Conservation (phyloP, 1,140 invertebrate genomes). For the Diprion similis region DNA sequence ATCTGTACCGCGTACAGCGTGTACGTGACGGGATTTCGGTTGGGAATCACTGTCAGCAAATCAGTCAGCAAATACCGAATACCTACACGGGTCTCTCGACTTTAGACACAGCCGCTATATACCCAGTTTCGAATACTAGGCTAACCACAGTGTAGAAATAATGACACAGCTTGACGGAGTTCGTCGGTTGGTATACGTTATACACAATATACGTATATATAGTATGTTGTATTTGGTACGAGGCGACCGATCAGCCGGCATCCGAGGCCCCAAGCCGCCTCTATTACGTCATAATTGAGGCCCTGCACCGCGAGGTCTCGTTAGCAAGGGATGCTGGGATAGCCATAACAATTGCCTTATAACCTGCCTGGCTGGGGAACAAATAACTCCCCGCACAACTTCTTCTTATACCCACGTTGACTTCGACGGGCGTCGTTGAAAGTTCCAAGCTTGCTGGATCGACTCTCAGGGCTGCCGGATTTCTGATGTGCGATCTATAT, state of each 20-base stretch:
- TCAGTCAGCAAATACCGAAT: slow-evolving; percentile 7
- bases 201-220: not conserved
- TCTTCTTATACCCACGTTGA: not conserved
- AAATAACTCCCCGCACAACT: not conserved
- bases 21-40: not conserved
- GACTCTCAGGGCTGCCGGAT: too few species aligned
- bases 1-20: too few species aligned
- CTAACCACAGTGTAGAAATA: slow-evolving; percentile 17
- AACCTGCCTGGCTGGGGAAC: not conserved
- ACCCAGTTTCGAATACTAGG: slow-evolving; percentile 7
- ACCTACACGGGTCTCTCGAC: not conserved
- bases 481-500: too few species aligned
- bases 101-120: not conserved
- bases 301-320: slow-evolving; percentile 11
- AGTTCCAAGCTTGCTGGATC: too few species aligned
- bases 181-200: not conserved
- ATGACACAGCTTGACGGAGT: not conserved
- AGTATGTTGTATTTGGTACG: not conserved
- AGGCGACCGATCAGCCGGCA: not conserved
- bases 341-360: slow-evolving; percentile 2
- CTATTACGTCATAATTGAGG: slow-evolving; percentile 16
- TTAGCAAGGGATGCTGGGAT: slow-evolving; percentile 14
- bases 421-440: not conserved
- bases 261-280: slow-evolving; percentile 6
- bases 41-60: slow-evolving; percentile 5